phyloP scores from a whole-genome alignment of 2,888 invertebrate genomes.

The Chydorus sphaericus region DNA sequence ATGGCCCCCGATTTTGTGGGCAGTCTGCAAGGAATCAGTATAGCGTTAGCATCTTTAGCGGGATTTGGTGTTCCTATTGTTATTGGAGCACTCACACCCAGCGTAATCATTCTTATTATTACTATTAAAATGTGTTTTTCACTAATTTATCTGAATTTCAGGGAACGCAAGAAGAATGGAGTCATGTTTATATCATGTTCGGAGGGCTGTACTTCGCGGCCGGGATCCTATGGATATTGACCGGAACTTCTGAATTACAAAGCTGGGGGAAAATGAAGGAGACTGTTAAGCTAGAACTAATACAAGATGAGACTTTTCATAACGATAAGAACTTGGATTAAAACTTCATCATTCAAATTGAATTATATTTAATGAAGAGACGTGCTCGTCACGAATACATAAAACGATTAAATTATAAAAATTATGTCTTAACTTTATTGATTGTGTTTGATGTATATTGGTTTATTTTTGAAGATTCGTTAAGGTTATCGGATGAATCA shows the following conservation, averaged over 20 bases:
- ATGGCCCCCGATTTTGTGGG: slow-evolving; percentile 34
- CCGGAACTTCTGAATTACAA: background rate
- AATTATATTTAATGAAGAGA: too few relatives aligned
- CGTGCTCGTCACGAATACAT: too few relatives aligned
- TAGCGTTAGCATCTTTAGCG: slow-evolving; percentile 30
- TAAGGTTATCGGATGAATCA: too few relatives aligned
- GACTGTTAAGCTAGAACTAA: background rate
- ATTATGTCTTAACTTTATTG: too few relatives aligned
- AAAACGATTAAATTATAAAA: too few relatives aligned
- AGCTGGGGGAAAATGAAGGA: background rate
- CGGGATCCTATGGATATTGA: background rate
- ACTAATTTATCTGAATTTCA: too few relatives aligned
- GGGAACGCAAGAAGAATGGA: slow-evolving; percentile 6
- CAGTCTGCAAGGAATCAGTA: slow-evolving; percentile 32
- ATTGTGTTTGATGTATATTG: too few relatives aligned
- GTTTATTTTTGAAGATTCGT: too few relatives aligned
- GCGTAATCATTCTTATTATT: background rate
- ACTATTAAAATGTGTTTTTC: too few relatives aligned
- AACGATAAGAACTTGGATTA: too few relatives aligned
- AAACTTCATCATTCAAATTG: too few relatives aligned
- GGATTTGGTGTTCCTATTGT: slow-evolving; percentile 31
- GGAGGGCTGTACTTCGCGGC: background rate
- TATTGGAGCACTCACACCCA: slow-evolving; percentile 27
- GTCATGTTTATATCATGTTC: background rate
- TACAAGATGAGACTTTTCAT: too few relatives aligned